These are phyloP conservation scores for Danionella dracula DNA, from an alignment of 2,797 vertebrate genomes.

Conservation along the genomic window DNA sequence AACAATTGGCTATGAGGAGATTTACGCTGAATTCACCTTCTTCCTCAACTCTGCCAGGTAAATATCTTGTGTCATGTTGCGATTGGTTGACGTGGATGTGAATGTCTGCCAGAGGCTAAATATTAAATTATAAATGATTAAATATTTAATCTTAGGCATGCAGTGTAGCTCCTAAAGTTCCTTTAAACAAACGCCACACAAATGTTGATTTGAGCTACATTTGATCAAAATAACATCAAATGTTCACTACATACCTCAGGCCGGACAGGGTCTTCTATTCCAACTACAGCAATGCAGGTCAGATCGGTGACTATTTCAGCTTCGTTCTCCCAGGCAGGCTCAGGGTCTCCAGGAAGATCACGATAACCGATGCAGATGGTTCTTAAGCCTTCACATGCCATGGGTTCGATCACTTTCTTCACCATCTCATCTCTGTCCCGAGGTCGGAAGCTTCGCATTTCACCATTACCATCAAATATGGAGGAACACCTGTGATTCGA, in stretches of 20 bases:
- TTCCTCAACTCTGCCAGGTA: too few species aligned
- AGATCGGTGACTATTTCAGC: conserved; percentile 77
- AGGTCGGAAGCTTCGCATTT: conserved; percentile 70
- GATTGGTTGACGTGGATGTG: too few species aligned
- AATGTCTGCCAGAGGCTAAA: too few species aligned
- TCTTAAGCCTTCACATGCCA: conserved; percentile 86
- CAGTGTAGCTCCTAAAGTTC: too few species aligned
- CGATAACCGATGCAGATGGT: conserved; percentile 87
- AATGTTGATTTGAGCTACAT: neutral
- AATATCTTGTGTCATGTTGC: too few species aligned
- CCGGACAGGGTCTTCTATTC: conserved; percentile 90
- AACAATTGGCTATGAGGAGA: too few species aligned
- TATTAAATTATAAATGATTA: too few species aligned
- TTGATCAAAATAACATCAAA: neutral
- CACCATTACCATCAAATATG: conserved; percentile 69
- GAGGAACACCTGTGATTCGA: conserved; percentile 73
- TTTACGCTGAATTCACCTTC: too few species aligned
- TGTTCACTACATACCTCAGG: conserved; percentile 73
- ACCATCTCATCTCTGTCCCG: conserved; percentile 86
- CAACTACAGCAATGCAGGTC: conserved; percentile 83
- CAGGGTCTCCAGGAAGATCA: conserved; percentile 72
- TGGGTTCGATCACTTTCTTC: conserved; percentile 85
- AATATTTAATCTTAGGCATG: too few species aligned
- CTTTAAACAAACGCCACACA: too few species aligned
- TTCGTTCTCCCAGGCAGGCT: conserved; percentile 87